Percentiles rank a stretch among this genome's conserved stretches.
phyloP scores from a whole-genome alignment of 1,140 invertebrate genomes.

The Drosophila persimilis region DNA sequence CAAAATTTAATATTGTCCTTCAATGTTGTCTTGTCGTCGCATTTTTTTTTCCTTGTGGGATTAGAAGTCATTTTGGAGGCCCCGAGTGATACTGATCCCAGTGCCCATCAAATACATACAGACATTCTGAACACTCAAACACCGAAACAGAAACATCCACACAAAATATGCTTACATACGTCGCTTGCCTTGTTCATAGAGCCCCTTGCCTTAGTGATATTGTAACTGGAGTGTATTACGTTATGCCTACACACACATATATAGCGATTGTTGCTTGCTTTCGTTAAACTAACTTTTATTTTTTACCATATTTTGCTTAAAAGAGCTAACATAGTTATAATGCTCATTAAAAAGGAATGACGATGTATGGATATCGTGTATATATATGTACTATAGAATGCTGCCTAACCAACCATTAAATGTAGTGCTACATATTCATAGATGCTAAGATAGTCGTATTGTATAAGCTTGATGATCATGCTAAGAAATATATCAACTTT shows the following conservation, averaged over 20 bases:
- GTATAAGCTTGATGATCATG: conserved; percentile 59
- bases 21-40: conserved; percentile 63
- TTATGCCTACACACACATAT: conserved; percentile 26
- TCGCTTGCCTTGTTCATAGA: conserved; percentile 51
- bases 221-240: conserved; percentile 12
- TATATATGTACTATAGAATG: conserved; percentile 65
- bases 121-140: conserved; percentile 48
- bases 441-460: background rate
- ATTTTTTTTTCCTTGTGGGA: conserved; percentile 28
- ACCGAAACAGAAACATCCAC: conserved; percentile 5
- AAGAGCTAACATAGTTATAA: conserved; percentile 15
- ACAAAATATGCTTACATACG: conserved; percentile 40
- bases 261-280: conserved; percentile 57
- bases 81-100: background rate
- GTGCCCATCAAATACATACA: conserved; percentile 12
- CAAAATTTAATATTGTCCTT: conserved; percentile 52
- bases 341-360: conserved; percentile 31
- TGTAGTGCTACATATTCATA: conserved; percentile 24
- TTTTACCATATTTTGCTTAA: conserved; percentile 47
- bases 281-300: conserved; percentile 42
- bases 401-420: conserved; percentile 48
- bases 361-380: conserved; percentile 37
- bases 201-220: conserved; percentile 31
- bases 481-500: background rate
- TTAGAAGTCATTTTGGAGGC: no score